Evolutionary conservation across 2,797 vertebrate genomes (phyloP).

Genomic region (Prunella strophiata): DNA sequence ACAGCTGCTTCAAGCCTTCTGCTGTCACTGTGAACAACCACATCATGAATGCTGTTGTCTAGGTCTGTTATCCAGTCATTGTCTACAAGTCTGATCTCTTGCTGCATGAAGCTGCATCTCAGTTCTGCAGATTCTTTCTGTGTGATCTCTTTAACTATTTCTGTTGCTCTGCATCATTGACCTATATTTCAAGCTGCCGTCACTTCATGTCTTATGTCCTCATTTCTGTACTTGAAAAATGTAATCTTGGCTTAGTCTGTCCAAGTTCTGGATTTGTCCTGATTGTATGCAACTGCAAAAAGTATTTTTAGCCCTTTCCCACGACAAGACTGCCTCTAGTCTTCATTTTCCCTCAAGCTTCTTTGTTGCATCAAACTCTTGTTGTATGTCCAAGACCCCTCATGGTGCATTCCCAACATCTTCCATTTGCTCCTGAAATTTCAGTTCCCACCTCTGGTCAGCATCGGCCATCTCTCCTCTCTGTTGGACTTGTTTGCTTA

Average conservation of each 20-base stretch:
- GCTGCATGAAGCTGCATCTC: background rate
- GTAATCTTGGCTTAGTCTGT: background rate
- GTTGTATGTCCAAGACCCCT: background rate
- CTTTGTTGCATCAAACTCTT: background rate
- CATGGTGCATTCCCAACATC: no score
- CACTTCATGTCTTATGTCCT: background rate
- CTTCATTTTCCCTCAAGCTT: background rate
- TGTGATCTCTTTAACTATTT: background rate
- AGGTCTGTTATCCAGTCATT: conserved; percentile 39
- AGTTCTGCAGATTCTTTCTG: background rate
- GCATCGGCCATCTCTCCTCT: background rate
- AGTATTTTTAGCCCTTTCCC: background rate
- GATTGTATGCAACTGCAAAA: background rate
- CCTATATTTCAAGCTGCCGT: background rate
- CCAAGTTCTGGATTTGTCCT: background rate
- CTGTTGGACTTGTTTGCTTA: background rate
- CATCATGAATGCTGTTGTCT: conserved; percentile 32
- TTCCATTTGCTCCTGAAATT: no score
- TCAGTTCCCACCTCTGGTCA: background rate
- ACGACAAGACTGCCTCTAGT: background rate
- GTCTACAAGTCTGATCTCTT: background rate
- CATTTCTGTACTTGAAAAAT: background rate
- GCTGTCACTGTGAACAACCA: conserved; percentile 25
- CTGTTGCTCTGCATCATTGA: background rate
- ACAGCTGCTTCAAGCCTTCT: conserved; percentile 15